Evolutionary conservation across 2,797 vertebrate genomes (phyloP), one percentile per base, ranked within the genome.

Genomic region (Gymnoscopelus braueri): DNA sequence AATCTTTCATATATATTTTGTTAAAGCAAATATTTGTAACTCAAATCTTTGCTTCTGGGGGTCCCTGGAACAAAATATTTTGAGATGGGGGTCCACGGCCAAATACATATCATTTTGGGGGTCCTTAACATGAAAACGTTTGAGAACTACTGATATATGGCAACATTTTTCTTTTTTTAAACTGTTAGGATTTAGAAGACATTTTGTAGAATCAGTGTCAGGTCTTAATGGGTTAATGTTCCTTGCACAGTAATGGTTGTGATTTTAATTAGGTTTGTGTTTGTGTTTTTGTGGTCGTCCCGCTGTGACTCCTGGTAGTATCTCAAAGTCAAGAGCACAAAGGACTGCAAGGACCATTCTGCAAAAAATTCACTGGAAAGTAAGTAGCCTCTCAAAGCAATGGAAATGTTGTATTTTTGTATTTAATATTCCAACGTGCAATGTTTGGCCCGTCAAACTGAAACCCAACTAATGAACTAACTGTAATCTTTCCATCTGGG

Each of bases 311-410:
- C 51, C 73, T 50, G 63, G 26, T 85, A 99, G 98, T 97, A 98
- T 88, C 93, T 99, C 72, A 95, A 95, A 83, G 95, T 97, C 79
- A 95, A 95, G 91, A 96, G 94, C 86, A 95, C 93, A 85, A 98
- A 97, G 91, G 98, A 99, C 62, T 94, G 94, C 87, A 98, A 98
- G 87, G 97, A 99, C 74, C 95, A 95, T 68, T 92, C 92, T 0
- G 92, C 95, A 12, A 99, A 98, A 91, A 95, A 95, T 87, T 98
- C 98, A 51, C 91, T 99, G 83, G 98, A 99, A 94, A 96, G 98
- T 99, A 91, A 96, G 96, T 94, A 35, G 32, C 32, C 0, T 35
- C 56, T 80, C 64, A 67, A 67, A 68, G 48, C 56, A 71, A 65
- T 35, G 32, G 29, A 59, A 49, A 14, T 66, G 60, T 67, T 70